Evolutionary conservation across 2,797 vertebrate species (phyloP).

Genomic region (Ambastaia sidthimunki): DNA sequence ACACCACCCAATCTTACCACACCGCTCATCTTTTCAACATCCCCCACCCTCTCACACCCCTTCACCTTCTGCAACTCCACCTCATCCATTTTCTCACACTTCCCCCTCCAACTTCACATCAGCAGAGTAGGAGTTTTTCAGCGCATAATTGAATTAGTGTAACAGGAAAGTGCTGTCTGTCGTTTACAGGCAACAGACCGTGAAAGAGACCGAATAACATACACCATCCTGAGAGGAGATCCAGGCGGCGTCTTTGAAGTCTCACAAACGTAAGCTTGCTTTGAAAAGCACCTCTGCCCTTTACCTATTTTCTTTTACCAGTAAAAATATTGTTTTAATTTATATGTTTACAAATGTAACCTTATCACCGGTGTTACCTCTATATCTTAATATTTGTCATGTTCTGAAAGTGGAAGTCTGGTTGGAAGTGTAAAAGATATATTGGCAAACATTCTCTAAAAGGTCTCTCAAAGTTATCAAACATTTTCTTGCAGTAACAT

Average conservation of each 20-base stretch:
- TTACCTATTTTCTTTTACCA: too few species aligned
- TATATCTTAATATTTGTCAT: too few species aligned
- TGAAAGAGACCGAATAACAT: constrained; percentile 89
- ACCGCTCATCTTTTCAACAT: too few species aligned
- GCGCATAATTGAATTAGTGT: constrained; percentile 44
- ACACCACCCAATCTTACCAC: neutral
- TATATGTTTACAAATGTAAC: too few species aligned
- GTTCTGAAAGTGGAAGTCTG: too few species aligned
- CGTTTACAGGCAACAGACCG: constrained; percentile 89
- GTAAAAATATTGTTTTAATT: neutral
- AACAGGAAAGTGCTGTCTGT: constrained; percentile 46
- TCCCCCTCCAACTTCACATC: neutral
- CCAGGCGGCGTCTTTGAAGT: constrained; percentile 86
- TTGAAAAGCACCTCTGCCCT: constrained; percentile 18
- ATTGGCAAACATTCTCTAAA: too few species aligned
- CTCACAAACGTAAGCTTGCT: constrained; percentile 83
- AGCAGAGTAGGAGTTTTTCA: neutral
- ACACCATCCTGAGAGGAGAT: constrained; percentile 90
- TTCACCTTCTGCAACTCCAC: too few species aligned
- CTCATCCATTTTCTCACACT: neutral
- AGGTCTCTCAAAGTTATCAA: too few species aligned
- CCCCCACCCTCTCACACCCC: too few species aligned
- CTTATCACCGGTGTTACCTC: too few species aligned
- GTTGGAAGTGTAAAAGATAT: neutral
- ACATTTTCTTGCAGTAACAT: too few species aligned